These are phyloP conservation scores for Luehdorfia chinensis DNA, from an alignment of 1,140 invertebrate species.

Conservation along the genomic window DNA sequence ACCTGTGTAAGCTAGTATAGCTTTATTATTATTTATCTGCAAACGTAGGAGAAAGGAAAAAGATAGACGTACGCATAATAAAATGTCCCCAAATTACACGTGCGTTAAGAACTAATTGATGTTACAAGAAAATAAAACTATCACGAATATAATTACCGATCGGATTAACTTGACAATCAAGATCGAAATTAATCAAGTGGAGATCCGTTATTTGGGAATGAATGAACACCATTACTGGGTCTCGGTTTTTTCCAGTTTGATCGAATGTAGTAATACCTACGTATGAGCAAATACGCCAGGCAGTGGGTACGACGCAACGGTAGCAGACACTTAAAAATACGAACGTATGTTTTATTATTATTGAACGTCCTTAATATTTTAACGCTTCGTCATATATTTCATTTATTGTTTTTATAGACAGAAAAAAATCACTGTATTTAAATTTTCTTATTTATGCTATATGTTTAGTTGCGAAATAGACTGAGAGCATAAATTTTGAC, in stretches of 20 bases:
- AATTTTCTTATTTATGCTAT: no score
- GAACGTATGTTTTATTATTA: not conserved
- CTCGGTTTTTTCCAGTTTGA: constrained; percentile 38
- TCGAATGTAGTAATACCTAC: constrained; percentile 7
- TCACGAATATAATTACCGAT: constrained; percentile 16
- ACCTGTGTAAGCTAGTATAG: no score
- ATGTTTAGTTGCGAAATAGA: no score
- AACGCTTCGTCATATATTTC: not conserved
- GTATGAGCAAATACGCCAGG: constrained; percentile 7
- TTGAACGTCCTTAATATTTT: not conserved
- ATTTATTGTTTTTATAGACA: not conserved
- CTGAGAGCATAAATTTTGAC: no score
- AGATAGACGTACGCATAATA: no score
- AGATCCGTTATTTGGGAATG: constrained; percentile 42
- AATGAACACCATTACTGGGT: constrained; percentile 26
- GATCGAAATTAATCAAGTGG: constrained; percentile 38
- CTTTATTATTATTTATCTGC: no score
- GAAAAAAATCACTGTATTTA: not conserved
- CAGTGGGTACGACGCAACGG: not conserved
- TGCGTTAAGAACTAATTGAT: no score
- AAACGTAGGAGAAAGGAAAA: no score
- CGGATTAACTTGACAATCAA: constrained; percentile 34
- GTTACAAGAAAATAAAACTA: constrained; percentile 1
- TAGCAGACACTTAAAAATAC: not conserved
- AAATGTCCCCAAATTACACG: no score